Base-by-base conservation (phyloP, 2,113 vertebrate genomes). In the Amblyornis subalaris region DNA sequence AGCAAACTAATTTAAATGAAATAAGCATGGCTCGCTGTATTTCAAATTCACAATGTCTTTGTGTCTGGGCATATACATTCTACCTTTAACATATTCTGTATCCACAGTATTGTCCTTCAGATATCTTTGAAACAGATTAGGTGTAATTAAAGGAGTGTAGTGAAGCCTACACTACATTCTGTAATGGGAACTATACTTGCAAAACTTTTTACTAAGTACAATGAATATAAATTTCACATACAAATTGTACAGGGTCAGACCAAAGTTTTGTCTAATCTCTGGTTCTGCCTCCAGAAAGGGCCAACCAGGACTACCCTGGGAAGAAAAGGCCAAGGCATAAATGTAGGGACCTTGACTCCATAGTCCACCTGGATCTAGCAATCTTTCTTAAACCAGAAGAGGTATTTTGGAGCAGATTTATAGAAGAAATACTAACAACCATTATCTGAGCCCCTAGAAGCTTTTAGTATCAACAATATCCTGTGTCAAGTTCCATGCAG, bases 151-250 rank as follows among this genome's bases (percentile, higher is more conserved):
- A 60, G 28, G 50, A 69, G 28, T 33, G 47, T 1, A 71, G 36
- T 7, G 33, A 61, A 77, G 31, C n/a, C 61, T 58, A 83, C 55
- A 83, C 74, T 87, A 65, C 65, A 22, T 78, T 73, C 66, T 78
- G 47, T 62, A 53, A 95, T 29, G 33, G 69, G 25, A 94, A 81
- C 58, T 66, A 31, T 79, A 74, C 33, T 55, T 38, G 60, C 35
- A 91, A 95, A 96, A 78, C 5, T 25, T 40, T 85, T 85, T 71
- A 79, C 64, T 78, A 89, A 95, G 44, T 84, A 92, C 48, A 38
- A 31, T 38, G 76, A 95, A 79, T 51, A 54, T 14, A 77, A 72
- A 73, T 55, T 35, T 51, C 50, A 61, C 28, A 45, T 24, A 69
- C 35, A 72, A 80, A 64, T 29, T 36, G 19, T 21, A 64, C 21